A percentile compares a stretch with the other conserved stretches of the same genome.
phyloP scores from a whole-genome alignment of 2,888 invertebrate species.

The Hypolimnas misippus region DNA sequence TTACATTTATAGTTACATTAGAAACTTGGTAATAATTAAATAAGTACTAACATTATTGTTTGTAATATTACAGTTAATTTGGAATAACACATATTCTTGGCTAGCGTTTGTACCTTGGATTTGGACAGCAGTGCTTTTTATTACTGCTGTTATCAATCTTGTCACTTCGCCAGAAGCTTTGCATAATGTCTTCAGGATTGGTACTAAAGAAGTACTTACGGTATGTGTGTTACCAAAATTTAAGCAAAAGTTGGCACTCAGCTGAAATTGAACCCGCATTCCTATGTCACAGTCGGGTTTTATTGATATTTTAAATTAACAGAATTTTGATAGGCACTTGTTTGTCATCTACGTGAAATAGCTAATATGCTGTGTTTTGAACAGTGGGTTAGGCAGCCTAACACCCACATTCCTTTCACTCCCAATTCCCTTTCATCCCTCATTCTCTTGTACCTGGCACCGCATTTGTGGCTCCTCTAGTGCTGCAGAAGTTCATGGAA shows the following conservation, averaged over 20 bases:
- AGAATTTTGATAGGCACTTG: too few relatives aligned
- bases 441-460: too few relatives aligned
- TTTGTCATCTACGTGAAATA: too few relatives aligned
- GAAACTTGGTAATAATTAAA: neutral
- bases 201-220: constrained; percentile 56
- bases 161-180: constrained; percentile 46
- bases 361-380: too few relatives aligned
- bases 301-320: too few relatives aligned
- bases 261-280: neutral
- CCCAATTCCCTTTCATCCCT: too few relatives aligned
- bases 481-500: too few relatives aligned
- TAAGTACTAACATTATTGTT: neutral
- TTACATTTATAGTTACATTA: neutral
- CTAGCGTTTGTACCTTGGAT: constrained; percentile 61
- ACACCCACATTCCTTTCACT: too few relatives aligned
- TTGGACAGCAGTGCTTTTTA: constrained; percentile 57
- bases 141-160: constrained; percentile 51
- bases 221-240: constrained; percentile 52
- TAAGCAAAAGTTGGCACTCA: neutral
- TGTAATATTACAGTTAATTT: constrained; percentile 58
- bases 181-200: constrained; percentile 56
- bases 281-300: too few relatives aligned
- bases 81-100: constrained; percentile 68
- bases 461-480: too few relatives aligned
- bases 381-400: too few relatives aligned